Conservation (phyloP, 2,113 vertebrate genomes). For the Cisticola juncidis region DNA sequence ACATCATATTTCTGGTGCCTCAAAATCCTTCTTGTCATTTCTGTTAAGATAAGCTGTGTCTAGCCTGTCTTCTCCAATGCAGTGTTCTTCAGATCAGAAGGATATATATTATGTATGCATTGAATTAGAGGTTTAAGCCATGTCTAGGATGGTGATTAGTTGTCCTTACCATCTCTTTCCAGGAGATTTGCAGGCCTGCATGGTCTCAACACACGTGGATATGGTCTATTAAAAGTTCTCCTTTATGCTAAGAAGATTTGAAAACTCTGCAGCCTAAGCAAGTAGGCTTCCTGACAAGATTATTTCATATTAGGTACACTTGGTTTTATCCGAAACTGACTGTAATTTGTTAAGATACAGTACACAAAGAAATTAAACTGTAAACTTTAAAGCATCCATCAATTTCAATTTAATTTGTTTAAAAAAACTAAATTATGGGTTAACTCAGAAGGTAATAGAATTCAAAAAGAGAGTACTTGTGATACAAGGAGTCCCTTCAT, state of each 20-base stretch:
- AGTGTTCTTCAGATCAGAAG: not conserved
- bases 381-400: slow-evolving; percentile 53
- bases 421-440: slow-evolving; percentile 55
- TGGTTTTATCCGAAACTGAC: slow-evolving; percentile 13
- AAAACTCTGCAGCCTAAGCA: slow-evolving; percentile 16
- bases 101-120: not conserved
- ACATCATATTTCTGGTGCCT: not conserved
- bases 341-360: slow-evolving; percentile 21
- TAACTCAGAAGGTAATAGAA: slow-evolving; percentile 53
- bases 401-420: slow-evolving; percentile 60
- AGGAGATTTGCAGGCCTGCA: not conserved
- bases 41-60: not conserved
- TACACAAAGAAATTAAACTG: slow-evolving; percentile 46
- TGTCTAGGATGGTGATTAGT: not conserved
- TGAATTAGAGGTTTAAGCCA: slow-evolving; percentile 8
- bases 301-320: slow-evolving; percentile 14
- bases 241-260: slow-evolving; percentile 25
- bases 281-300: slow-evolving; percentile 9
- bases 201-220: not conserved
- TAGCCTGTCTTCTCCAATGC: not conserved
- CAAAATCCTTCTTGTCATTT: not conserved
- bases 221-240: slow-evolving; percentile 4
- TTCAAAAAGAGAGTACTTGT: slow-evolving; percentile 43
- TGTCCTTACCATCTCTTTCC: not conserved
- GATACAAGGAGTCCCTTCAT: slow-evolving; percentile 52